These are phyloP conservation scores for Tupaia tana DNA, from an alignment of 2,113 vertebrate species.

Conservation along the genomic window DNA sequence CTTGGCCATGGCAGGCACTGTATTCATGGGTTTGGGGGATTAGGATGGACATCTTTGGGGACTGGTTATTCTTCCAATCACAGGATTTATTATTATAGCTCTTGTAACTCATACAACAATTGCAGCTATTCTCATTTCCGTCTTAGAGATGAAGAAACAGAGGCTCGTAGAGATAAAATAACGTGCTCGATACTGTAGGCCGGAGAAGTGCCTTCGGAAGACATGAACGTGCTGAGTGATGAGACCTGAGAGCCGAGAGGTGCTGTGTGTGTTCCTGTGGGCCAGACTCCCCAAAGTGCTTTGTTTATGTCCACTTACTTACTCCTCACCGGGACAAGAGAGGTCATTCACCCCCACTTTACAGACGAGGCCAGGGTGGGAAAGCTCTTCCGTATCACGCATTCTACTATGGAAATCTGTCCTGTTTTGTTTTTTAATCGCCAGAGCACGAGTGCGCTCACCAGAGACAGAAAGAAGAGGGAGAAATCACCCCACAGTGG, in stretches of 20 bases:
- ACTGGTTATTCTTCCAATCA: too few species aligned
- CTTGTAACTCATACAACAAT: neutral
- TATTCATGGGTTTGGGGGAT: accelerated
- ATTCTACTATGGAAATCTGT: too few species aligned
- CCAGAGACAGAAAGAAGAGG: too few species aligned
- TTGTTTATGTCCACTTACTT: neutral
- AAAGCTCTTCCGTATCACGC: neutral
- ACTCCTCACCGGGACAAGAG: neutral
- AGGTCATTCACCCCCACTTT: neutral
- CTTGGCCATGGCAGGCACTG: neutral
- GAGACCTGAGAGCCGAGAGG: neutral
- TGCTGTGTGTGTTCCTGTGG: too few species aligned
- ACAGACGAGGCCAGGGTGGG: neutral
- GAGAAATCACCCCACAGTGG: too few species aligned
- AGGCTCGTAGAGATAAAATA: neutral
- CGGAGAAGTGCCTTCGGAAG: accelerated
- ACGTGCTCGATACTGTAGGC: too few species aligned
- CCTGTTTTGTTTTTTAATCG: too few species aligned
- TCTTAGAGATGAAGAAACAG: neutral
- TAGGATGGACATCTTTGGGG: too few species aligned
- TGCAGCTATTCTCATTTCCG: neutral
- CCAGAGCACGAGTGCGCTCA: too few species aligned
- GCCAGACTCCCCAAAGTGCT: accelerated
- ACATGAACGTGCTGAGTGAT: too few species aligned
- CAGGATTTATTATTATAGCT: too few species aligned